A percentile compares a stretch with the other conserved stretches of the same genome.
Conservation (phyloP, 1,140 invertebrate species). For the Tetramorium alpestre region DNA sequence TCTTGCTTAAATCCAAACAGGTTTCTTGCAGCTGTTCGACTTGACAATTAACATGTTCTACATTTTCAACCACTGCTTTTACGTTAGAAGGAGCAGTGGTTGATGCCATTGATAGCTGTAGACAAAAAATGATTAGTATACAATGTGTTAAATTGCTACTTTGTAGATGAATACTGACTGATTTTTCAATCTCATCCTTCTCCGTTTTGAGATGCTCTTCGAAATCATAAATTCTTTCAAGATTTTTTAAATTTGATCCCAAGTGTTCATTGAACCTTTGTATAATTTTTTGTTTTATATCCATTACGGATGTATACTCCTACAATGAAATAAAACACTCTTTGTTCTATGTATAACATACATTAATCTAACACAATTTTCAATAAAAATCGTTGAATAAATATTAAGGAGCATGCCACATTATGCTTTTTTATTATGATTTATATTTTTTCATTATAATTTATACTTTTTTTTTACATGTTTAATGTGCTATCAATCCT, state of each 20-base stretch:
- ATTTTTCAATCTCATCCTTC: constrained; percentile 86
- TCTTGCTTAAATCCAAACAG: constrained; percentile 83
- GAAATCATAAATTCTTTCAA: constrained; percentile 84
- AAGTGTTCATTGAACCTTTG: constrained; percentile 87
- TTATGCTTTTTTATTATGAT: too few species aligned
- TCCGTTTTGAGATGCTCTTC: constrained; percentile 85
- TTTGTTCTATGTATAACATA: too few species aligned
- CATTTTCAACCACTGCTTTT: constrained; percentile 86
- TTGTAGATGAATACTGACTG: constrained; percentile 80
- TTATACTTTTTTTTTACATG: too few species aligned
- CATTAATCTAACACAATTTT: too few species aligned
- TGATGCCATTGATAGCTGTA: constrained; percentile 87
- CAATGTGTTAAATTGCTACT: background rate
- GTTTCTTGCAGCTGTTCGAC: constrained; percentile 85
- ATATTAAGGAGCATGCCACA: too few species aligned
- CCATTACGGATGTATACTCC: constrained; percentile 71
- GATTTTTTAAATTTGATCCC: constrained; percentile 85
- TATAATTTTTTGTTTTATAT: constrained; percentile 83
- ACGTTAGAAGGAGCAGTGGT: constrained; percentile 87
- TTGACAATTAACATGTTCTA: constrained; percentile 85
- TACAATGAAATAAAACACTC: too few species aligned
- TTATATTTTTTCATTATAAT: too few species aligned
- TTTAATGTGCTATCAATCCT: too few species aligned
- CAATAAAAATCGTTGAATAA: too few species aligned
- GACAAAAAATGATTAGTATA: constrained; percentile 25